Conservation (phyloP, 1,140 invertebrate species). For the Eueides isabella region DNA sequence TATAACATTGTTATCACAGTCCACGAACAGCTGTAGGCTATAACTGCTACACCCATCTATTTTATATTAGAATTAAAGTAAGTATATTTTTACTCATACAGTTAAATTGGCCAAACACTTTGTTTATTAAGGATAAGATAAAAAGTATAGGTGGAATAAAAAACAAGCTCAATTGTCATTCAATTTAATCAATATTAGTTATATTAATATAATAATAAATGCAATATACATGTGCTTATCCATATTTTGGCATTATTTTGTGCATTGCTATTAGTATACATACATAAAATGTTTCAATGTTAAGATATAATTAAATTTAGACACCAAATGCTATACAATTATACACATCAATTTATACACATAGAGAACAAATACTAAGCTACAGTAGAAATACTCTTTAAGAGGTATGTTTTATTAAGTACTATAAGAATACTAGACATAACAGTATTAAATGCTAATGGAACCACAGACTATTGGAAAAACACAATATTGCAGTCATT, state of each 20-base stretch:
- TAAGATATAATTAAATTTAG: background rate
- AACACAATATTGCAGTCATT: slow-evolving; percentile 10
- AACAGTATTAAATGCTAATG: background rate
- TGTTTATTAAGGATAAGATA: no score
- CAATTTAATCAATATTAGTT: slow-evolving; percentile 24
- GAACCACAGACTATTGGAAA: slow-evolving; percentile 7
- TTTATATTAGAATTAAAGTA: no score
- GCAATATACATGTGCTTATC: slow-evolving; percentile 18
- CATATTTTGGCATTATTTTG: slow-evolving; percentile 28
- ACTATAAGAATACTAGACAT: background rate
- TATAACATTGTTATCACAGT: no score
- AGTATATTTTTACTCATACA: no score
- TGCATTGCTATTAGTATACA: slow-evolving; percentile 16
- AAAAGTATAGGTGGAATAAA: no score
- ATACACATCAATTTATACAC: slow-evolving; percentile 12
- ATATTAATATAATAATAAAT: slow-evolving; percentile 18
- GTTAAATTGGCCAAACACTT: no score
- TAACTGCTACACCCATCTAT: no score
- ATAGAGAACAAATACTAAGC: slow-evolving; percentile 1
- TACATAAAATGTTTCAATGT: background rate
- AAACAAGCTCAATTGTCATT: slow-evolving; percentile 31
- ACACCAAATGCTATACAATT: background rate
- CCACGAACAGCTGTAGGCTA: no score
- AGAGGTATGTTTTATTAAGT: slow-evolving; percentile 1
- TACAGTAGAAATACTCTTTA: slow-evolving; percentile 6